phyloP scores from a whole-genome alignment of 2,888 invertebrate genomes.

The Aleiodes alternator region DNA sequence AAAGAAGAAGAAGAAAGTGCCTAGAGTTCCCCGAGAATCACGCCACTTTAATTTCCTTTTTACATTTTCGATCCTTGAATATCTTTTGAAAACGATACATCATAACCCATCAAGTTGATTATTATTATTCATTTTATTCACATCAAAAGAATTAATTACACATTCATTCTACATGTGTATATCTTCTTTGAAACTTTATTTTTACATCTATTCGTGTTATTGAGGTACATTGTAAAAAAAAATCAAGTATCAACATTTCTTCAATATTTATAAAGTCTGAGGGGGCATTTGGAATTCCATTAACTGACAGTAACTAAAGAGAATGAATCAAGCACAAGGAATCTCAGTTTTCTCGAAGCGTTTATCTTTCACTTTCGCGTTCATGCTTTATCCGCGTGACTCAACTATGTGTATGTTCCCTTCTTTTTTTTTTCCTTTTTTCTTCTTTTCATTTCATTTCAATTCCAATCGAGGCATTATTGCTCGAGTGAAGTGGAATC shows the following conservation, averaged over 20 bases:
- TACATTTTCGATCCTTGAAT: slow-evolving; percentile 2
- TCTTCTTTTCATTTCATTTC: too few relatives aligned
- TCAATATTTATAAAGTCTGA: too few relatives aligned
- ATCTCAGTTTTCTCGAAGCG: slow-evolving; percentile 55
- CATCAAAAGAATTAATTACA: too few relatives aligned
- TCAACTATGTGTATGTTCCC: slow-evolving; percentile 25
- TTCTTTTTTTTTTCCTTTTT: slow-evolving; percentile 1
- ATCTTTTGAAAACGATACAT: slow-evolving; percentile 13
- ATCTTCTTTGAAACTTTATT: too few relatives aligned
- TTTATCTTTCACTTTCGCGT: slow-evolving; percentile 58
- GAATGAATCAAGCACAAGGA: slow-evolving; percentile 57
- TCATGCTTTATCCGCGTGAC: slow-evolving; percentile 47
- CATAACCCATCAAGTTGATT: background rate
- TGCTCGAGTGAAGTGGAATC: slow-evolving; percentile 52
- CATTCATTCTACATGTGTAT: too few relatives aligned
- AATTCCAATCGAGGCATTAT: slow-evolving; percentile 51
- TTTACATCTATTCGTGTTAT: too few relatives aligned
- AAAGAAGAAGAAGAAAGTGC: background rate
- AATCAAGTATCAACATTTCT: background rate
- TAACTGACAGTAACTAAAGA: slow-evolving; percentile 33
- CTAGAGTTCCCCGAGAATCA: slow-evolving; percentile 15
- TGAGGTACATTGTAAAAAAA: too few relatives aligned
- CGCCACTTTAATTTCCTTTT: slow-evolving; percentile 1
- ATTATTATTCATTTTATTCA: slow-evolving; percentile 4
- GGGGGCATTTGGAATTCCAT: background rate